Evolutionary conservation across 2,113 vertebrate species (phyloP), one percentile per base, ranked within the genome.

Genomic region (Leiothrix lutea): DNA sequence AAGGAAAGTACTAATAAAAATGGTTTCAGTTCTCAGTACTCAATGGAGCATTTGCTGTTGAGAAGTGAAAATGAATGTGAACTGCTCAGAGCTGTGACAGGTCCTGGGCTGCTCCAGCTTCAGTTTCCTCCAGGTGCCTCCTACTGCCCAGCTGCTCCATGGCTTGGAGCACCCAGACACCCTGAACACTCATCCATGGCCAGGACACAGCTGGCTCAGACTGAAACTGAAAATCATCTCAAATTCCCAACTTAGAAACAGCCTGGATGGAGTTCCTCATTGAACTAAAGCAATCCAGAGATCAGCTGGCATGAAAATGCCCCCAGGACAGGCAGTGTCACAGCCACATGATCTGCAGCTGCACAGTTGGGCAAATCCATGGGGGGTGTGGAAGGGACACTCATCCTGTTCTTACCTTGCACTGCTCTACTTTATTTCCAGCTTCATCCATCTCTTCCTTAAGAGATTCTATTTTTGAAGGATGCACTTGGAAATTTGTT

Each of bases 371-470:
- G 35, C 50, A 54, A 17, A 20, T 28, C 50, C 82, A 71, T 0
- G 22, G 60, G 40, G 54, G 45, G 17, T 24, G 26, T 2, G 35
- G 2, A 24, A 74, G 54, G 13, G 6, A 67, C 4, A 53, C 14
- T 44, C n/a, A 24, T 62, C 60, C 40, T 47, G 14, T 31, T 80
- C 51, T 70, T 97, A 99, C 99, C 99, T 99, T 99, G 98, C 99
- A 99, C 62, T 99, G 98, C 74, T 99, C 99, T 69, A 99, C 99
- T 99, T 99, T 99, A 95, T 99, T 99, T 94, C 98, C 99, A 95
- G 99, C 99, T 97, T 99, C 99, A 75, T 99, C 99, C 98, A 99
- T 98, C 96, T 99, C 99, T 94, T 99, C 99, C 92, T 99, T 99
- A 22, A 99, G 98, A 31, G 99, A 98, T 86, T 99, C 99, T 94